These are phyloP conservation scores for Goniozus legneri DNA, from an alignment of 1,140 invertebrate species.

Conservation along the genomic window DNA sequence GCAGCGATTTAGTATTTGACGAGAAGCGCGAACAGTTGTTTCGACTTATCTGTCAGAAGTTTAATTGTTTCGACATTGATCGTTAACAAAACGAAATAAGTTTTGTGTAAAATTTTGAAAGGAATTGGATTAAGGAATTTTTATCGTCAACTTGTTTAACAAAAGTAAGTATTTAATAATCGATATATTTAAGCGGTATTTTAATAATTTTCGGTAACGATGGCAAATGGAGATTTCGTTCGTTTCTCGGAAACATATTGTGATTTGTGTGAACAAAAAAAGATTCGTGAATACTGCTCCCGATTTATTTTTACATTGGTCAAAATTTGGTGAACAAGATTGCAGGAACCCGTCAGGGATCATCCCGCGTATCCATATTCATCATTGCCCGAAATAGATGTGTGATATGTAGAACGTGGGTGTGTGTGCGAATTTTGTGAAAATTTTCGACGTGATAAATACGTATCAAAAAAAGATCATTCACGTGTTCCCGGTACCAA, in stretches of 20 bases:
- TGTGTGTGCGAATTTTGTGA: no score
- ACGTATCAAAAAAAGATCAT: no score
- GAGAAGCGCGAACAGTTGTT: constrained; percentile 23
- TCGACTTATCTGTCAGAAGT: constrained; percentile 7
- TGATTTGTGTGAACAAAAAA: not conserved
- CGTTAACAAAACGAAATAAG: not conserved
- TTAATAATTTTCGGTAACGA: not conserved
- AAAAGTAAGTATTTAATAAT: not conserved
- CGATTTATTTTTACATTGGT: constrained; percentile 28
- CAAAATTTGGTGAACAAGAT: constrained; percentile 2
- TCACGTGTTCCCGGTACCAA: no score
- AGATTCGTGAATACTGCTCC: not conserved
- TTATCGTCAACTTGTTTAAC: no score
- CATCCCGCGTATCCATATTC: constrained; percentile 22
- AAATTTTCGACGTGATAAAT: no score
- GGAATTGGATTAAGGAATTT: no score
- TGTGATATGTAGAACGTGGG: constrained; percentile 25
- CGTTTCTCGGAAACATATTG: not conserved
- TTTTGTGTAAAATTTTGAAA: not conserved
- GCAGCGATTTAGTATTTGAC: constrained; percentile 41
- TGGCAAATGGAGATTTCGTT: not conserved
- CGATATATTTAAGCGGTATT: constrained; percentile 1
- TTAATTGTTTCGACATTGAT: not conserved
- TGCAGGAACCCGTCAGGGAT: no score
- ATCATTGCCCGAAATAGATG: constrained; percentile 36